Percentiles rank a stretch among this genome's conserved stretches.
Evolutionary conservation across 92 coral and sea anemone species (phyloP).

Genomic region (Palythoa caribaeorum): DNA sequence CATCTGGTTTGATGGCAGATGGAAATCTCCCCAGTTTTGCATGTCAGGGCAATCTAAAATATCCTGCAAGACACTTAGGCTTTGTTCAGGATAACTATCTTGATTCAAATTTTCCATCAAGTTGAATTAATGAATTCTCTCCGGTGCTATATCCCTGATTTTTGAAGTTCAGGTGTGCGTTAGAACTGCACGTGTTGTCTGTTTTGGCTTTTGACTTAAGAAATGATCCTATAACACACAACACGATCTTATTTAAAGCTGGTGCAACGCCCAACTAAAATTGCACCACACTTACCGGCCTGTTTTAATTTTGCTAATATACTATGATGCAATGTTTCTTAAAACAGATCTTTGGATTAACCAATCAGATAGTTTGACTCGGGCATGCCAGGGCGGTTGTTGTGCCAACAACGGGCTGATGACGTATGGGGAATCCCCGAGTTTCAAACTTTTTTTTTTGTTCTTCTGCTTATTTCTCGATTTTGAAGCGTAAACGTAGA

Average conservation of each 20-base stretch:
- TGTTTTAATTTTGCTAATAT: slow-evolving; percentile 39
- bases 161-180: not conserved
- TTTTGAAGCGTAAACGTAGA: not conserved
- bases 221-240: not conserved
- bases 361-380: slow-evolving; percentile 52
- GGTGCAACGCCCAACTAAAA: slow-evolving; percentile 50
- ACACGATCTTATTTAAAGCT: slow-evolving; percentile 25
- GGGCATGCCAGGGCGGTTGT: slow-evolving; percentile 73
- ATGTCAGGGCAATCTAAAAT: not conserved
- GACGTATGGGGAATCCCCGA: slow-evolving; percentile 92
- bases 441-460: not conserved
- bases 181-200: not conserved
- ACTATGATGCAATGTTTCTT: slow-evolving; percentile 61
- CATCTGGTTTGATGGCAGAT: not conserved
- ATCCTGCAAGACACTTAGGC: not conserved
- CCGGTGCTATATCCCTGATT: not conserved
- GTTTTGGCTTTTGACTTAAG: not conserved
- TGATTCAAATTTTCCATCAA: not conserved
- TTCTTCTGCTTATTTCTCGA: not conserved
- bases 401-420: slow-evolving; percentile 28
- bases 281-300: slow-evolving; percentile 60
- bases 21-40: not conserved
- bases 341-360: slow-evolving; percentile 28
- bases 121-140: not conserved
- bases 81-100: not conserved